phyloP scores from a whole-genome alignment of 2,113 vertebrate genomes.

The Melanocharis versteri region DNA sequence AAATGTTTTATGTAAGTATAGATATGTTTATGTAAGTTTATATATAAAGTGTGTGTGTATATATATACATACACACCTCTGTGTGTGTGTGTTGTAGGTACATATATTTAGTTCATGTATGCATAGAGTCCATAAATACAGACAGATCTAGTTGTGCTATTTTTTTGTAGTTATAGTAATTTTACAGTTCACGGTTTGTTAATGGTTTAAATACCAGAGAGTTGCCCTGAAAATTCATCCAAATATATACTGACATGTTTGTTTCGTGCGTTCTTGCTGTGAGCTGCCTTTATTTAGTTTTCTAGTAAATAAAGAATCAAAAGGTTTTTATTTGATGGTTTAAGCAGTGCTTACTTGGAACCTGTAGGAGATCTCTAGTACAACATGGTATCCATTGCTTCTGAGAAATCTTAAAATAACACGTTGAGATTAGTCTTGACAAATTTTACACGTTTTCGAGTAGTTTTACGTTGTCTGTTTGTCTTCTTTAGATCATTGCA shows the following conservation, averaged over 20 bases:
- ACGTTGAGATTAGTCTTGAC: not conserved
- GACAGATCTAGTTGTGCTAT: not conserved
- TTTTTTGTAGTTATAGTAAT: not conserved
- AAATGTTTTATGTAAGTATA: not conserved
- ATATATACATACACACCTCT: accelerated
- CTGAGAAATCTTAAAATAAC: constrained; percentile 36
- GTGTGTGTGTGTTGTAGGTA: not conserved
- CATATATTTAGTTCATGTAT: not conserved
- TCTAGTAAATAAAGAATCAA: not conserved
- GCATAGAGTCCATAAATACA: not conserved
- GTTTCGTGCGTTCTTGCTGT: not conserved
- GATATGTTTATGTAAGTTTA: not conserved
- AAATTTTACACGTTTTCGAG: not conserved
- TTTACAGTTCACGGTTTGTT: not conserved
- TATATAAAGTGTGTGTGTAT: not conserved
- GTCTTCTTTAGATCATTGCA: constrained; percentile 86
- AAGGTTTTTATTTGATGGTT: accelerated
- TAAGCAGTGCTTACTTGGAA: not conserved
- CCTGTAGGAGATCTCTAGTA: not conserved
- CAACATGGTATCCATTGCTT: not conserved
- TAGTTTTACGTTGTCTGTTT: not conserved
- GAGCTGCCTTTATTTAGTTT: not conserved
- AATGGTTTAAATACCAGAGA: not conserved
- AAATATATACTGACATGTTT: not conserved
- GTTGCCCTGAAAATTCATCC: not conserved